Conservation (phyloP, 2,888 invertebrate genomes). For the Eristalinus aeneus region DNA sequence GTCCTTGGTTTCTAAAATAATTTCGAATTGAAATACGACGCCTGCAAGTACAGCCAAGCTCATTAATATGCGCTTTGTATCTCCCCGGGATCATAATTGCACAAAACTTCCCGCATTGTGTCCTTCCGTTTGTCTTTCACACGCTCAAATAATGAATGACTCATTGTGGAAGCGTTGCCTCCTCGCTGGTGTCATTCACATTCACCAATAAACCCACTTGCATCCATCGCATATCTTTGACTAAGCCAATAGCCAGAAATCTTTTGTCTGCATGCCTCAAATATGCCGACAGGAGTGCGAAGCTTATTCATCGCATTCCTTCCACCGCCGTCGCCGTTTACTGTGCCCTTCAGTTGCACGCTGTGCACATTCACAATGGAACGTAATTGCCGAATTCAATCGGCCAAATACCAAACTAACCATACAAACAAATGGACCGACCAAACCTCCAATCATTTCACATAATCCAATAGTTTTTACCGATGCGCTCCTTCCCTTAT, state of each 20-base stretch:
- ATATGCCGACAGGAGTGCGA: not conserved
- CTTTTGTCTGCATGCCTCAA: not conserved
- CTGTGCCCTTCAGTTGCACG: not conserved
- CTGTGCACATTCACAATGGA: not conserved
- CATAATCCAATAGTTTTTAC: slow-evolving; percentile 15
- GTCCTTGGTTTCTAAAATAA: no score
- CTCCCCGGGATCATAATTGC: no score
- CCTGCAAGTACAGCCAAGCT: no score
- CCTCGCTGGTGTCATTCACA: not conserved
- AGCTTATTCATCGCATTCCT: not conserved
- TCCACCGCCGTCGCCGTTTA: not conserved
- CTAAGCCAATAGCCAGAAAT: not conserved
- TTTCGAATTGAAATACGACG: no score
- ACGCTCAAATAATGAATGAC: not conserved
- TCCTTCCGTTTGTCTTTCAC: not conserved
- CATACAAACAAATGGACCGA: slow-evolving; percentile 28
- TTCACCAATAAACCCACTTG: not conserved
- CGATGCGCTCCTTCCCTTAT: slow-evolving; percentile 47
- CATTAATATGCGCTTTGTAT: no score
- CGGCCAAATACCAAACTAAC: slow-evolving; percentile 5
- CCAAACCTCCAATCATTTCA: slow-evolving; percentile 33
- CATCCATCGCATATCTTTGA: not conserved
- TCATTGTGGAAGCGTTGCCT: not conserved
- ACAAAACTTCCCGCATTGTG: not conserved
- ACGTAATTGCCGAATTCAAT: slow-evolving; percentile 3